A percentile compares a stretch with the other conserved stretches of the same genome.
These are phyloP conservation scores for Mystacides longicornis DNA, from an alignment of 2,888 invertebrate species.

Conservation along the genomic window DNA sequence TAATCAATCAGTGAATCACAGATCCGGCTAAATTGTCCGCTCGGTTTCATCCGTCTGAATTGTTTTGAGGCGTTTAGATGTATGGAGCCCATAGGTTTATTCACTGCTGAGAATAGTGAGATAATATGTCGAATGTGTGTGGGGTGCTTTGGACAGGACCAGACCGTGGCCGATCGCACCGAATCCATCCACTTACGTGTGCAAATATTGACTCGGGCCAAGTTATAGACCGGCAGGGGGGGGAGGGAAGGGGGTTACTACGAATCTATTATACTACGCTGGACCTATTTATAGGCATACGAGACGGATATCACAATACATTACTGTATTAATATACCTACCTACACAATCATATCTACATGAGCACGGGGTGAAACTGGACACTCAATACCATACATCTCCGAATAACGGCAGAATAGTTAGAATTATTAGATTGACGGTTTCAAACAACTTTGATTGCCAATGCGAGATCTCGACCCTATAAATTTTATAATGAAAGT, in stretches of 20 bases:
- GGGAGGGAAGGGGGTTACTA: slow-evolving; percentile 6
- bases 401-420: background rate
- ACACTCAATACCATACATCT: slow-evolving; percentile 5
- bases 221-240: background rate
- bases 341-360: background rate
- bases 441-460: too few relatives aligned
- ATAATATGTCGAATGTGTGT: too few relatives aligned
- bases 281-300: background rate
- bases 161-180: slow-evolving; percentile 26
- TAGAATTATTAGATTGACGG: background rate
- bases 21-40: too few relatives aligned
- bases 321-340: background rate
- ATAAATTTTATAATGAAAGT: too few relatives aligned
- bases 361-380: slow-evolving; percentile 11
- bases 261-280: too few relatives aligned
- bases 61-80: too few relatives aligned
- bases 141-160: background rate
- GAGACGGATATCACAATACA: background rate
- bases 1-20: too few relatives aligned
- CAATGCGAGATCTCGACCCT: too few relatives aligned
- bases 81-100: too few relatives aligned
- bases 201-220: slow-evolving; percentile 56
- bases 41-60: too few relatives aligned
- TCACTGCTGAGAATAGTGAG: too few relatives aligned
- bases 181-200: slow-evolving; percentile 58